Conservation (phyloP, 2,113 vertebrate species). For the Gambusia affinis region DNA sequence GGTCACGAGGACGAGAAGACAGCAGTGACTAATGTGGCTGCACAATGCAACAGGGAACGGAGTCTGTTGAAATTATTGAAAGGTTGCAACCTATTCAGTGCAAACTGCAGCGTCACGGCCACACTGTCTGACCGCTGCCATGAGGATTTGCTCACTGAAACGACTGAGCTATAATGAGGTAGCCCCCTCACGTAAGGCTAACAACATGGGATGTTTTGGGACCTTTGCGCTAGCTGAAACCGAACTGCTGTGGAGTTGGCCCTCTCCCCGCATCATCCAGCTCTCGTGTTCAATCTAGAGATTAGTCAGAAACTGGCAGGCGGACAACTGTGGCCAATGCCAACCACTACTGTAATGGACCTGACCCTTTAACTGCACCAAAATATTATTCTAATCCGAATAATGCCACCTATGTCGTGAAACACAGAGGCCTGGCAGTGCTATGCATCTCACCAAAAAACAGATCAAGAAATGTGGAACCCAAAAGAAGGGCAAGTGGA, state of each 20-base stretch:
- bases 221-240: constrained; percentile 23
- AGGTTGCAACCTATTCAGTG: constrained; percentile 57
- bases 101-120: constrained; percentile 41
- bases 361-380: constrained; percentile 32
- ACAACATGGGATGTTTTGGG: constrained; percentile 30
- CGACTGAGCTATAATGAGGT: constrained; percentile 28
- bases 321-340: constrained; percentile 12
- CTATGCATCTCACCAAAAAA: neutral
- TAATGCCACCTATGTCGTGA: neutral
- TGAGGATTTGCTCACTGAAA: constrained; percentile 30
- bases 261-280: constrained; percentile 35
- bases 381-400: constrained; percentile 18
- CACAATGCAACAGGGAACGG: constrained; percentile 59
- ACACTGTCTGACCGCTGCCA: constrained; percentile 12
- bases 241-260: constrained; percentile 7
- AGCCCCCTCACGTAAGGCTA: constrained; percentile 12
- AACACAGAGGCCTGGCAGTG: neutral
- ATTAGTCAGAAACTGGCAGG: constrained; percentile 39
- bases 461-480: neutral
- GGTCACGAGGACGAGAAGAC: constrained; percentile 72
- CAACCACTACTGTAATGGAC: constrained; percentile 23
- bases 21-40: constrained; percentile 72
- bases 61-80: constrained; percentile 45
- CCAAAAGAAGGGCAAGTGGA: neutral
- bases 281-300: constrained; percentile 40